These are phyloP conservation scores for Phoxinus dragarum DNA, from an alignment of 2,797 vertebrate species.

Conservation along the genomic window DNA sequence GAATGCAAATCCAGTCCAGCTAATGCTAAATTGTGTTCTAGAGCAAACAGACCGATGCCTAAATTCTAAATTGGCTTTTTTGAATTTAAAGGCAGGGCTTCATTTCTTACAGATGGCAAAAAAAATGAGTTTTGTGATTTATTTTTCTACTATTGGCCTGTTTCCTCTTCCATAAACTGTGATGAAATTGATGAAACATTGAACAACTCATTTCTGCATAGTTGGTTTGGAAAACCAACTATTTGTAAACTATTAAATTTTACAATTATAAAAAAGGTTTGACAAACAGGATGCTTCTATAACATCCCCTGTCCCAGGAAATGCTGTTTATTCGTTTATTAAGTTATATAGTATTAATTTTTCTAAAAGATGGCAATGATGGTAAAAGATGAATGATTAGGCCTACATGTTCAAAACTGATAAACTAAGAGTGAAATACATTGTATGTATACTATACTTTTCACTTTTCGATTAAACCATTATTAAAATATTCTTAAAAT, in stretches of 20 bases:
- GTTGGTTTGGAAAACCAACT: background rate
- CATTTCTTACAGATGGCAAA: background rate
- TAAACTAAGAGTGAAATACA: too few relatives aligned
- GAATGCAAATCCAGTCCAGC: slow-evolving; percentile 2
- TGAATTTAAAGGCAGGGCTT: background rate
- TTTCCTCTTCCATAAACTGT: background rate
- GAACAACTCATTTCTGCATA: background rate
- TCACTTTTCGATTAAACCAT: background rate
- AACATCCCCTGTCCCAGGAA: background rate
- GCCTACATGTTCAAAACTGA: too few relatives aligned
- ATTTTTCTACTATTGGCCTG: background rate
- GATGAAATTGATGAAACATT: background rate
- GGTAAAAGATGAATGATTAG: background rate
- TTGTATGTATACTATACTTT: too few relatives aligned
- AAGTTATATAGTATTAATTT: background rate
- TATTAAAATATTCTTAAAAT: background rate
- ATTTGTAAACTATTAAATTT: background rate
- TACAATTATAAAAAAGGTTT: background rate
- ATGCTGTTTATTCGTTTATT: background rate
- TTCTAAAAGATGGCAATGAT: background rate
- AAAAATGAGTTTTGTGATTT: background rate
- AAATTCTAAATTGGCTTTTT: slow-evolving; percentile 13
- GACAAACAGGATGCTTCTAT: background rate
- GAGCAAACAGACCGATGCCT: slow-evolving; percentile 3
- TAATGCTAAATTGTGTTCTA: slow-evolving; percentile 11